Base-by-base conservation (phyloP, 1,140 invertebrate species). In the Metopolophium dirhodum region DNA sequence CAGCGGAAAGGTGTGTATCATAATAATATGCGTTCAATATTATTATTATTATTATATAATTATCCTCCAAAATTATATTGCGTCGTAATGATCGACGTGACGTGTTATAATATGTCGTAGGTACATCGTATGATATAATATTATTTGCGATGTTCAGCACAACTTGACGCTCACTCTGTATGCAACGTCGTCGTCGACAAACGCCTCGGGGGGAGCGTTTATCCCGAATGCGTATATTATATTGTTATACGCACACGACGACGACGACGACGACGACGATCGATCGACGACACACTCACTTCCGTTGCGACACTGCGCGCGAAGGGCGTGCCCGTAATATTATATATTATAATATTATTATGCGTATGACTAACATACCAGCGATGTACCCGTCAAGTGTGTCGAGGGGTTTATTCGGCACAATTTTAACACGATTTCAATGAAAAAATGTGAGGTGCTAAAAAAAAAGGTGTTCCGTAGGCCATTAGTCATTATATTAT, bases 101-200 rank as follows among this genome's bases (percentile, higher is more conserved):
- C 61, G 61, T n/a, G 14, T 77, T 30, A 54, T 23, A 51, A 11
- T 47, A 41, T 41, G 41, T 4, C 2, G 2, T 41, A 37, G 0
- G 11, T 49, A 49, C 47, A 49, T 49, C 11, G 3, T 61, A 61
- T 54, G 41, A 41, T 57, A 57, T 26, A 8, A 57, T 68, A 30
- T 26, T 57, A 61, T 61, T 61, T 30, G 11, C 9, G 57, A 61
- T 30, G 23, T 30, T 26, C 54, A 7, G 54, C 30, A n/a, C 61
- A n/a, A 77, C 30, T 77, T n/a, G 30, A n/a, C 30, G n/a, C 61
- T n/a, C 14, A n/a, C 30, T 77, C 30, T 18, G 61, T n/a, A 30
- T n/a, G n/a, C 30, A n/a, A 68, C 61, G 61, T 77, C 61, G 61
- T 77, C 61, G 61, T 77, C 61, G 61, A 77, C 61, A 77, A 77